Evolutionary conservation across 37 sponge, comb jelly and placozoan species (phyloP).

Genomic region (Ianthella basta): DNA sequence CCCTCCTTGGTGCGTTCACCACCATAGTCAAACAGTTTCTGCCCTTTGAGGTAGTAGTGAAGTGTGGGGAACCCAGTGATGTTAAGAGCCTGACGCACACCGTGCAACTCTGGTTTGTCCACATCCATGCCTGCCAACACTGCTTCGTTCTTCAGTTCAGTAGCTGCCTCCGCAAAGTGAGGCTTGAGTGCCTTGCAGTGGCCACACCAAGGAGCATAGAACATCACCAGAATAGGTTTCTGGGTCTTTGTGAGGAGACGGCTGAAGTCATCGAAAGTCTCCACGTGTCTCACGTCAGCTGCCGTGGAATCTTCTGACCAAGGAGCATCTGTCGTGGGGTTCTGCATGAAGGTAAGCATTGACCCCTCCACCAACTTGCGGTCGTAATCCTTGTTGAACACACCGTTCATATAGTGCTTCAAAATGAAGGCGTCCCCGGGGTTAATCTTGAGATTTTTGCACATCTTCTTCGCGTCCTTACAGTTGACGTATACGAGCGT

Average conservation of each 20-base stretch:
- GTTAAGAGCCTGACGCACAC: conserved; percentile 69
- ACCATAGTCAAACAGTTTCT: conserved; percentile 54
- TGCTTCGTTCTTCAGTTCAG: conserved; percentile 61
- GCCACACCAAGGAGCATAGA: conserved; percentile 98
- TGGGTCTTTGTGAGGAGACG: conserved; percentile 70
- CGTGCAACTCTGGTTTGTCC: conserved; percentile 68
- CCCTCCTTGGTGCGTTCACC: conserved; percentile 70
- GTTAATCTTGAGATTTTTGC: conserved; percentile 77
- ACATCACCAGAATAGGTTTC: conserved; percentile 84
- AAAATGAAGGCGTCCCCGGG: conserved; percentile 43
- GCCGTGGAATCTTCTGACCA: conserved; percentile 92
- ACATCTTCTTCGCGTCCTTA: conserved; percentile 74
- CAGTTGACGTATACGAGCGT: conserved; percentile 85
- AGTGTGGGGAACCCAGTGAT: conserved; percentile 94
- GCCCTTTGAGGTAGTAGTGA: conserved; percentile 82
- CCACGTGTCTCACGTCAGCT: conserved; percentile 76
- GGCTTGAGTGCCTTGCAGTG: conserved; percentile 93
- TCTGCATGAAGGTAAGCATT: conserved; percentile 74
- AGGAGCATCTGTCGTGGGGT: conserved; percentile 86
- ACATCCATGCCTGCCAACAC: conserved; percentile 92
- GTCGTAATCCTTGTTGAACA: conserved; percentile 93
- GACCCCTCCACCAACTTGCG: conserved; percentile 64
- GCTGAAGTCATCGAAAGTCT: conserved; percentile 46
- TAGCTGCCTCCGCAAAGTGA: conserved; percentile 87
- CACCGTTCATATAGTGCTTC: conserved; percentile 89